Conservation (phyloP, 2,888 invertebrate genomes). For the Ophion ventricosus region DNA sequence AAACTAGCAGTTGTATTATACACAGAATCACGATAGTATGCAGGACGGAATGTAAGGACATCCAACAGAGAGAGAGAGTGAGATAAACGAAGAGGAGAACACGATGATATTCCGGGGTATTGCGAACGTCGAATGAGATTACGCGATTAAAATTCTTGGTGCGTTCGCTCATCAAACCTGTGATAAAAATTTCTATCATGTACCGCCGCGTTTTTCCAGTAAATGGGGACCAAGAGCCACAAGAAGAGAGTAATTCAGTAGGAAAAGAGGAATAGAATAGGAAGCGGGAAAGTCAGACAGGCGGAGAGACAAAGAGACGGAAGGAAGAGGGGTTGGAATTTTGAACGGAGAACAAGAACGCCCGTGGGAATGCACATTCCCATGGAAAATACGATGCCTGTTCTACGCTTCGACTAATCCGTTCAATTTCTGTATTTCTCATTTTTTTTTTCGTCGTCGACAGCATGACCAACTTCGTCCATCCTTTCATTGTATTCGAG, state of each 20-base stretch:
- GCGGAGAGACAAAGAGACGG: conserved; percentile 17
- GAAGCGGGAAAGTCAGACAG: conserved; percentile 1
- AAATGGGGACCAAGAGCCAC: conserved; percentile 36
- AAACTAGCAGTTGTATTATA: background rate
- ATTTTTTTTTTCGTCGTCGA: conserved; percentile 12
- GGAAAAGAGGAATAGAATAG: conserved; percentile 7
- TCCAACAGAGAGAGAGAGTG: conserved; percentile 7
- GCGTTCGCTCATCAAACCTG: conserved; percentile 59
- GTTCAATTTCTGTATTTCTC: conserved; percentile 55
- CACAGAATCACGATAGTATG: conserved; percentile 12
- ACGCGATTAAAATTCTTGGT: conserved; percentile 62
- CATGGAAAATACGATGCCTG: conserved; percentile 66
- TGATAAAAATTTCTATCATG: conserved; percentile 65
- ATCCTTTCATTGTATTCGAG: conserved; percentile 41
- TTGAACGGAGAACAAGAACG: conserved; percentile 48
- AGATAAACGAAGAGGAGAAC: conserved; percentile 3
- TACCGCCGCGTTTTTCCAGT: conserved; percentile 59
- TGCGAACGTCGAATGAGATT: conserved; percentile 47
- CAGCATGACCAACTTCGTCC: conserved; percentile 7
- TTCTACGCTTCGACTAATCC: conserved; percentile 55
- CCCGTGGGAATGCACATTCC: conserved; percentile 66
- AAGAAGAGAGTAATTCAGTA: conserved; percentile 24
- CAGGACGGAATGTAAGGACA: background rate
- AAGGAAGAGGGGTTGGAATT: conserved; percentile 29
- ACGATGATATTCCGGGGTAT: conserved; percentile 9